Evolutionary conservation across 2,797 vertebrate species (phyloP), one percentile per base, ranked within the genome.

Genomic region (Pipistrellus pipistrellus): DNA sequence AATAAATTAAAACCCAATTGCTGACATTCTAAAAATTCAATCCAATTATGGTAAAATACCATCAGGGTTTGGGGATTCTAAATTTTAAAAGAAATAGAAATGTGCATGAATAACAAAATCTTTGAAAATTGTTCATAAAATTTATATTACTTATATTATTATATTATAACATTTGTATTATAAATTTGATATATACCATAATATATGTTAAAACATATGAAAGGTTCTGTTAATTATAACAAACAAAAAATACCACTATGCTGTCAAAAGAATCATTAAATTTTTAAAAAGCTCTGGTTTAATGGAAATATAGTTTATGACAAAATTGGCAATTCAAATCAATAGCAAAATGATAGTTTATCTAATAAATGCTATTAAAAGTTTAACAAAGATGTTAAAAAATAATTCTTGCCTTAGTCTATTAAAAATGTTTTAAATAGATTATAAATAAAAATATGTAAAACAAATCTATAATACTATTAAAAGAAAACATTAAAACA

Each of bases 61-160:
- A 95, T 8, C 30, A 53, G 3, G 4, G 3, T 72, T 30, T 57
- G 76, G 17, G 17, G 8, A 77, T 57, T 82, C 5, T 86, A 86
- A 91, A 86, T 14, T 93, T 93, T 32, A 72, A 76, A 46, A 91
- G 25, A 85, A 59, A 1, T 80, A 20, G 7, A 91, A 68, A 77
- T 46, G 3, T 12, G 17, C 15, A 53, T 20, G 25, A 85, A 59
- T 30, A 85, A 2, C 0, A 35, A 68, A 88, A 64, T n/a, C 55
- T 92, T 84, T 62, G 25, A 75, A 91, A 93, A 69, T 66, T 57
- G 38, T 64, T 51, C 2, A 76, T 17, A 51, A 41, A 66, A 38
- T 10, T n/a, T 38, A 17, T 53, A n/a, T 35, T 87, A 59, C 32
- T 85, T 46, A 48, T 62, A 41, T 88, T 80, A 87, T 20, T 73